A percentile compares a stretch with the other conserved stretches of the same genome.
Evolutionary conservation across 2,113 vertebrate species (phyloP).

Genomic region (Hippoglossus stenolepis): DNA sequence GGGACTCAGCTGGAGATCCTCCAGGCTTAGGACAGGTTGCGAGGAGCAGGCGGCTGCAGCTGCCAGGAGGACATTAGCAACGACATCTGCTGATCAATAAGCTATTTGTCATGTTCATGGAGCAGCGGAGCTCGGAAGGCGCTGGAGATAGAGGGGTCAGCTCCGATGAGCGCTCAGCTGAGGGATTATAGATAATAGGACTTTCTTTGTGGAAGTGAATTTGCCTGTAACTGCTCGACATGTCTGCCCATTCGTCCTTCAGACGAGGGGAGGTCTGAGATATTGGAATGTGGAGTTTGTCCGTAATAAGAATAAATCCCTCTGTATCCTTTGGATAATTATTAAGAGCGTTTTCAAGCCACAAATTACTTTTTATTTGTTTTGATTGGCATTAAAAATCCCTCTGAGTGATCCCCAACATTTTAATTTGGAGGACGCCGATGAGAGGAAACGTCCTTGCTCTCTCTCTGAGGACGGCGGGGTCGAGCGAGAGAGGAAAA

Average conservation of each 20-base stretch:
- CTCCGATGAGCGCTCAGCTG: slow-evolving; percentile 43
- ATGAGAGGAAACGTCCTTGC: slow-evolving; percentile 15
- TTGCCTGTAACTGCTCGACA: slow-evolving; percentile 21
- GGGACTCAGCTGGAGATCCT: slow-evolving; percentile 63
- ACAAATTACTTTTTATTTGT: slow-evolving; percentile 1
- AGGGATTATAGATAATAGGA: slow-evolving; percentile 58
- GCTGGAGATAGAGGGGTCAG: slow-evolving; percentile 27
- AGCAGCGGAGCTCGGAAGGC: slow-evolving; percentile 3
- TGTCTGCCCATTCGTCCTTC: slow-evolving; percentile 29
- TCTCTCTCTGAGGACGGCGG: not conserved
- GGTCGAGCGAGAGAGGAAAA: slow-evolving; percentile 11
- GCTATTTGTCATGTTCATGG: slow-evolving; percentile 70
- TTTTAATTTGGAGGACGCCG: not conserved
- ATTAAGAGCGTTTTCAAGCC: not conserved
- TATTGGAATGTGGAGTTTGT: not conserved
- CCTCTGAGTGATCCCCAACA: not conserved
- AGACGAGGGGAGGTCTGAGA: not conserved
- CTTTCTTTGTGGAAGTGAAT: slow-evolving; percentile 55
- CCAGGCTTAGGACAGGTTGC: slow-evolving; percentile 39
- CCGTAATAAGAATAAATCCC: not conserved
- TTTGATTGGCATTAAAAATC: not conserved
- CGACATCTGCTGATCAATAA: slow-evolving; percentile 77
- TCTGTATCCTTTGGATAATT: not conserved
- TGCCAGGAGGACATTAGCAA: slow-evolving; percentile 55
- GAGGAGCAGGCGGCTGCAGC: slow-evolving; percentile 45